A percentile compares a stretch with the other conserved stretches of the same genome.
These are phyloP conservation scores for Danaus melanippus DNA, from an alignment of 1,140 invertebrate genomes.

Conservation along the genomic window DNA sequence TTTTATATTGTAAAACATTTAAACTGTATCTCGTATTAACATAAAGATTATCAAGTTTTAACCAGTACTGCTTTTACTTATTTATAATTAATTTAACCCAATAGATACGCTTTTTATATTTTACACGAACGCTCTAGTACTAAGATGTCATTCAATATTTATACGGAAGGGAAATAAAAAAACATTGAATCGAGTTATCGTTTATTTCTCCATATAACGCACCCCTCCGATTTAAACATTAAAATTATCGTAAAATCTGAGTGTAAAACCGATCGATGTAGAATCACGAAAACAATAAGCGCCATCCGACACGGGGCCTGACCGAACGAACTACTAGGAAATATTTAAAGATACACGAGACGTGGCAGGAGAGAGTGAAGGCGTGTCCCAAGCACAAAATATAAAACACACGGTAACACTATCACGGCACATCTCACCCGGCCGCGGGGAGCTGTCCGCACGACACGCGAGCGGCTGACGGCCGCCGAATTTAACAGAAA, in stretches of 20 bases:
- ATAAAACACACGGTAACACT: slow-evolving; percentile 45
- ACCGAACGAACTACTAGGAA: slow-evolving; percentile 59
- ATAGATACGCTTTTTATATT: too few relatives aligned
- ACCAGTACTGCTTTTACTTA: too few relatives aligned
- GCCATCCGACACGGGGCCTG: slow-evolving; percentile 25
- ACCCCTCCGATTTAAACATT: slow-evolving; percentile 57
- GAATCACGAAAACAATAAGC: slow-evolving; percentile 30
- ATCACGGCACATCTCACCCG: slow-evolving; percentile 37
- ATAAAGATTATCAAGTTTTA: too few relatives aligned
- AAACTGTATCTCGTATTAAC: too few relatives aligned
- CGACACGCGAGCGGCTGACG: slow-evolving; percentile 18
- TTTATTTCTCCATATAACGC: slow-evolving; percentile 48
- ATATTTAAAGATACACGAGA: slow-evolving; percentile 49
- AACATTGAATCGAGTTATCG: slow-evolving; percentile 46
- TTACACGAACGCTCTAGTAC: too few relatives aligned
- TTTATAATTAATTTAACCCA: too few relatives aligned
- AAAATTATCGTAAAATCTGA: slow-evolving; percentile 44
- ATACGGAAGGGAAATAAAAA: slow-evolving; percentile 26
- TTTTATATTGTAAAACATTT: too few relatives aligned
- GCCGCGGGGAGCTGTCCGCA: not conserved
- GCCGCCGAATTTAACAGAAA: slow-evolving; percentile 30
- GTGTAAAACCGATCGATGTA: slow-evolving; percentile 34
- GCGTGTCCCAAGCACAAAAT: slow-evolving; percentile 61
- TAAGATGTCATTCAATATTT: too few relatives aligned
- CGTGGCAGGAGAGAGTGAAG: too few relatives aligned